phyloP scores from a whole-genome alignment of 1,140 invertebrate species.

The Coptotermes formosanus region DNA sequence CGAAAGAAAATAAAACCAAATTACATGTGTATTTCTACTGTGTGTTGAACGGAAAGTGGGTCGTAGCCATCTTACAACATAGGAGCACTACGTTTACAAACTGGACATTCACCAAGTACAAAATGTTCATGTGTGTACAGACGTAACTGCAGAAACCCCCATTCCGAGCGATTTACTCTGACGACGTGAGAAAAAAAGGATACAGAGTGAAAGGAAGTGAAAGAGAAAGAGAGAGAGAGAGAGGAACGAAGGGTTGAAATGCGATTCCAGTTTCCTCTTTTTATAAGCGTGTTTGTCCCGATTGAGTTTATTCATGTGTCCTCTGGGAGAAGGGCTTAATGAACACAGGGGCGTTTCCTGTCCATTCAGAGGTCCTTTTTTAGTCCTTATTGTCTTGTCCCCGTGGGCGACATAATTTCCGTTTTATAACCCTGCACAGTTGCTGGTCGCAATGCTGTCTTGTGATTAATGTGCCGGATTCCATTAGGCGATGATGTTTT shows the following conservation, averaged over 20 bases:
- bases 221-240: background rate
- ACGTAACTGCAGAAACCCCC: background rate
- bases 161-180: background rate
- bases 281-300: conserved; percentile 26
- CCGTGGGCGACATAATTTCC: conserved; percentile 47
- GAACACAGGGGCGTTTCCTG: conserved; percentile 33
- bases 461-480: conserved; percentile 46
- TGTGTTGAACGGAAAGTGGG: too few species aligned
- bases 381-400: conserved; percentile 38
- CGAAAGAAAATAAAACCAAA: too few species aligned
- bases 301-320: conserved; percentile 35
- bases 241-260: background rate
- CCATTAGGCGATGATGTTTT: conserved; percentile 47
- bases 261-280: background rate
- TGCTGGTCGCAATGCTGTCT: conserved; percentile 38
- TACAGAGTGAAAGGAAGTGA: too few species aligned
- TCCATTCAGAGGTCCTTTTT: conserved; percentile 34
- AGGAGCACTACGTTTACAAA: too few species aligned
- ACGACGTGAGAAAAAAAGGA: background rate
- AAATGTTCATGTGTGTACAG: background rate
- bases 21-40: too few species aligned
- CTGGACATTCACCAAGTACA: too few species aligned
- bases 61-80: too few species aligned
- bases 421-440: conserved; percentile 41
- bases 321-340: conserved; percentile 33